Base-by-base conservation (phyloP, 2,113 vertebrate species). In the Notiomystis cincta region DNA sequence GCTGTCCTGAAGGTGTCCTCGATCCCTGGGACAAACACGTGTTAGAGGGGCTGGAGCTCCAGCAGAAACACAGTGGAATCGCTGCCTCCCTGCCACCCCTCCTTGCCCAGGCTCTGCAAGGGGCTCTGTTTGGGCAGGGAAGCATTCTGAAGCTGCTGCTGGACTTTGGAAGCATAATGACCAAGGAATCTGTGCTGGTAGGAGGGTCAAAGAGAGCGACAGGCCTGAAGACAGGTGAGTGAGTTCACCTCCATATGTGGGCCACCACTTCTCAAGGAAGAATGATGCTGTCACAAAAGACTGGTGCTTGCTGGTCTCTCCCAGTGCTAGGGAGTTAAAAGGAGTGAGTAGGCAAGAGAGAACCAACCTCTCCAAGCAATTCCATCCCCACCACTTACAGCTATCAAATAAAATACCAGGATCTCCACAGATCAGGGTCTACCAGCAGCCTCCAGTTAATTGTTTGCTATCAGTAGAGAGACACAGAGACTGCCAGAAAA, bases 1-100 rank as follows among this genome's bases (percentile, higher is more conserved):
- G 99, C 99, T 21, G 99, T 99, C 97, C 98, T 98, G 98, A 99
- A 99, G 86, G 99, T 99, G 71, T 99, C 99, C 98, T 99, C 99
- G 20, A 99, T 99, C 93, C 99, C 99, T 99, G 94, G 40, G 51
- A 95, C 76, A 98, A 90, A 97, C 93, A 95, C 9, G 1, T 47
- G 89, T 83, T 69, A 95, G 92, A n/a, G n/a, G n/a, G n/a, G n/a
- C n/a, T n/a, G n/a, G n/a, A n/a, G n/a, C n/a, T n/a, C n/a, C n/a
- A n/a, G n/a, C n/a, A n/a, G n/a, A n/a, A 94, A 82, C 69, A 83
- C 95, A 82, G 92, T 4, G 90, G 85, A 87, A 87, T 86, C 87
- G 40, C 78, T 40, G 24, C 31, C 48, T 42, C 62, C 65, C 35
- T 31, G 16, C n/a, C 44, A 44, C 15, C 35, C n/a, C 13, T 82